Evolutionary conservation across 2,113 vertebrate genomes (phyloP).

Genomic region (Echinops telfairi): DNA sequence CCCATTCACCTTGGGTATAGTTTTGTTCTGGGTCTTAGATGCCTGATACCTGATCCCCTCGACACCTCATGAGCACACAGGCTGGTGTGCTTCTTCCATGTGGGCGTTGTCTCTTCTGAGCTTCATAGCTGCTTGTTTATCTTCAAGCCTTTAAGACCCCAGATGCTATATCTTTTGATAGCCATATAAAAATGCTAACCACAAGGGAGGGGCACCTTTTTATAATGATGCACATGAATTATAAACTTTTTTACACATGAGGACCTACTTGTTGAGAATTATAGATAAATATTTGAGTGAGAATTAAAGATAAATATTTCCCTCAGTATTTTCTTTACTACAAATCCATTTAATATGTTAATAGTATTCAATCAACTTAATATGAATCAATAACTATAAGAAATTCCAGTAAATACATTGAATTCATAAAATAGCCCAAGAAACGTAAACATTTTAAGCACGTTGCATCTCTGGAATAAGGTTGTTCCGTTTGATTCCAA

Average conservation of each 20-base stretch:
- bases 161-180: too few relatives aligned
- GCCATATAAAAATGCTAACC: background rate
- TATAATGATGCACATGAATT: background rate
- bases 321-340: background rate
- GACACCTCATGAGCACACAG: too few relatives aligned
- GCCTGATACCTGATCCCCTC: too few relatives aligned
- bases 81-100: too few relatives aligned
- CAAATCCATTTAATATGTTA: background rate
- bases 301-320: background rate
- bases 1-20: too few relatives aligned
- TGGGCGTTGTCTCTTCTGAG: too few relatives aligned
- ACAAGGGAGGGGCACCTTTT: background rate
- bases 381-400: background rate
- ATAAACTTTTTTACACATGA: background rate
- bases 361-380: background rate
- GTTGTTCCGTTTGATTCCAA: background rate
- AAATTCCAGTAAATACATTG: background rate
- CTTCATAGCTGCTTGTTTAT: too few relatives aligned
- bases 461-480: background rate
- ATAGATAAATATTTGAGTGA: background rate
- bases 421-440: background rate
- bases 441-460: background rate
- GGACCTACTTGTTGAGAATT: too few relatives aligned
- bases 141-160: too few relatives aligned
- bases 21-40: too few relatives aligned